Percentiles rank a stretch among this genome's conserved stretches.
phyloP scores from a whole-genome alignment of 2,888 invertebrate genomes.

The Busseola fusca region DNA sequence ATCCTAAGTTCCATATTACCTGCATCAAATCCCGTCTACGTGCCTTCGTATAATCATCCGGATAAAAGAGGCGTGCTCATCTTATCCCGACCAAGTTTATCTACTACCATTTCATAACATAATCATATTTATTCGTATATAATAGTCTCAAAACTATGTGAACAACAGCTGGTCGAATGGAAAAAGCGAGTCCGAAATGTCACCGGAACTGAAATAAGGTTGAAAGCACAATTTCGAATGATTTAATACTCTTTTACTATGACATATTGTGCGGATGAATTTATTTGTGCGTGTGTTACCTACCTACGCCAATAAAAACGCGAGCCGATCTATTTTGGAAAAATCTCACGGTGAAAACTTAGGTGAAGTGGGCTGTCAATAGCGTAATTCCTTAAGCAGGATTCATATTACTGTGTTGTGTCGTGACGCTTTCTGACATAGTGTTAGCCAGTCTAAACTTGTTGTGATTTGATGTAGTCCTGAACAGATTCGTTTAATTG shows the following conservation, averaged over 20 bases:
- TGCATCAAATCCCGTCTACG: slow-evolving; percentile 83
- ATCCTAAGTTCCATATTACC: slow-evolving; percentile 66
- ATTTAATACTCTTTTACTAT: slow-evolving; percentile 51
- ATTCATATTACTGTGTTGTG: too few relatives aligned
- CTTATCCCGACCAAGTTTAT: slow-evolving; percentile 77
- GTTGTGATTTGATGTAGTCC: neutral
- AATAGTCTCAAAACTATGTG: slow-evolving; percentile 40
- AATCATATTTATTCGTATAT: slow-evolving; percentile 51
- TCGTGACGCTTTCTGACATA: too few relatives aligned
- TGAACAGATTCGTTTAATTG: slow-evolving; percentile 1
- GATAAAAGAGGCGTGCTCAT: slow-evolving; percentile 83
- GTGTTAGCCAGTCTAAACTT: neutral
- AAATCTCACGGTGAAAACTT: neutral
- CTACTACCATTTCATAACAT: slow-evolving; percentile 67
- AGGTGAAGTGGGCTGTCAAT: neutral
- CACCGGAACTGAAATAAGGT: slow-evolving; percentile 55
- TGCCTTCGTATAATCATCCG: slow-evolving; percentile 84
- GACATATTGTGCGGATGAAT: slow-evolving; percentile 45
- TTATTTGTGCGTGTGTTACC: slow-evolving; percentile 32
- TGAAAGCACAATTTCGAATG: slow-evolving; percentile 60
- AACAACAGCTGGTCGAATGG: slow-evolving; percentile 54
- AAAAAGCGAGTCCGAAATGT: slow-evolving; percentile 53
- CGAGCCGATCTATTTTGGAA: neutral
- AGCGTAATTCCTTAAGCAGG: neutral
- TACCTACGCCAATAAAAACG: slow-evolving; percentile 26